phyloP scores from a whole-genome alignment of 2,113 vertebrate genomes.

The Delphinus delphis region DNA sequence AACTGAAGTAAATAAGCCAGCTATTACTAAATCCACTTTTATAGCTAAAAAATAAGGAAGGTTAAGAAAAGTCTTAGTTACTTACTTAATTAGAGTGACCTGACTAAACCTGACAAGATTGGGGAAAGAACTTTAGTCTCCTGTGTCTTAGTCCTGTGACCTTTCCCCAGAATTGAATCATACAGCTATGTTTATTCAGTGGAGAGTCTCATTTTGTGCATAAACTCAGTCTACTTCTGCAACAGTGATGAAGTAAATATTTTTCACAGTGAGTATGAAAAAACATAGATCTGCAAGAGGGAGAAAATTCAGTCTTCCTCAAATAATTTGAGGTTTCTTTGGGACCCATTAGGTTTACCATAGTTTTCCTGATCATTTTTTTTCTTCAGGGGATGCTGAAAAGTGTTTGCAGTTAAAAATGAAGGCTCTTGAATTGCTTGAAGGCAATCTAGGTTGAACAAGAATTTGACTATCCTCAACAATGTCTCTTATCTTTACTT shows the following conservation, averaged over 20 bases:
- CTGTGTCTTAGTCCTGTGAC: neutral
- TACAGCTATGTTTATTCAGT: neutral
- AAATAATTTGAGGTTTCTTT: slow-evolving; percentile 46
- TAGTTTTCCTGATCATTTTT: slow-evolving; percentile 8
- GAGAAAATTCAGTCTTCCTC: neutral
- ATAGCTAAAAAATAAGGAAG: neutral
- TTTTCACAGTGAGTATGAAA: neutral
- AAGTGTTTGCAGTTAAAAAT: slow-evolving; percentile 56
- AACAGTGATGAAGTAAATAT: neutral
- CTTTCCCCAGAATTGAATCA: neutral
- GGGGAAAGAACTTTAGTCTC: neutral
- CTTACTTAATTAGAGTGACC: neutral
- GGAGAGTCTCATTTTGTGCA: neutral
- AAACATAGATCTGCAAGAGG: neutral
- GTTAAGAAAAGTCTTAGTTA: neutral
- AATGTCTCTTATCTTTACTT: slow-evolving; percentile 47
- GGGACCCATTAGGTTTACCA: slow-evolving; percentile 64
- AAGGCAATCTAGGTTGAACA: slow-evolving; percentile 49
- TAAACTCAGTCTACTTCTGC: neutral
- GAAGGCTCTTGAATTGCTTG: slow-evolving; percentile 13
- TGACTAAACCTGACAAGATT: neutral
- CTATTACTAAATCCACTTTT: neutral
- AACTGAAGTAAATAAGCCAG: neutral
- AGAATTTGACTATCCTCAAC: slow-evolving; percentile 47
- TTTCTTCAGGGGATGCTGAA: slow-evolving; percentile 52